phyloP scores from a whole-genome alignment of 2,888 invertebrate species.

The Gortyna flavago region DNA sequence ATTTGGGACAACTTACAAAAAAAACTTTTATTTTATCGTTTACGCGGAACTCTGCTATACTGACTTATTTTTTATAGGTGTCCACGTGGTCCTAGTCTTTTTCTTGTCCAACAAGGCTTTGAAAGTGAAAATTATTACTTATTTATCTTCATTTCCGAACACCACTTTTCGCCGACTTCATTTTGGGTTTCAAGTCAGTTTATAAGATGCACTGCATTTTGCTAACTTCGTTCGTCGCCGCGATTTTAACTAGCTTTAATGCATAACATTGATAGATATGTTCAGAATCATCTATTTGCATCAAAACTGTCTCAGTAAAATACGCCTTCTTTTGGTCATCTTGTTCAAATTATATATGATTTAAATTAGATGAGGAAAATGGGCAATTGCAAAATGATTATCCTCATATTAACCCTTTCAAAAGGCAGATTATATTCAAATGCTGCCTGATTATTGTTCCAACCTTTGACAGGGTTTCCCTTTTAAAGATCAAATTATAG shows the following conservation, averaged over 20 bases:
- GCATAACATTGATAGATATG: background rate
- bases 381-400: conserved; percentile 16
- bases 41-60: background rate
- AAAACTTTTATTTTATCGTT: background rate
- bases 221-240: background rate
- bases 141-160: background rate
- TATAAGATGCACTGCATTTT: background rate
- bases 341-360: background rate
- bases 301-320: background rate
- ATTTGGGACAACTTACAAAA: conserved; percentile 12
- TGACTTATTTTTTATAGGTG: background rate
- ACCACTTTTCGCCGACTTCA: background rate
- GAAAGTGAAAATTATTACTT: background rate
- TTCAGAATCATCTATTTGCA: background rate
- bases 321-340: background rate
- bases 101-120: background rate
- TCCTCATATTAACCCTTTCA: conserved; percentile 21
- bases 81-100: background rate
- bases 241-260: background rate
- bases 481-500: conserved; percentile 58
- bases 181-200: background rate
- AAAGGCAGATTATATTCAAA: conserved; percentile 45
- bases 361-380: conserved; percentile 12
- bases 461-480: conserved; percentile 58
- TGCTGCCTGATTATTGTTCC: conserved; percentile 44